Evolutionary conservation across 2,797 vertebrate genomes (phyloP), one percentile per base, ranked within the genome.

Genomic region (Rhadinocentrus ornatus): DNA sequence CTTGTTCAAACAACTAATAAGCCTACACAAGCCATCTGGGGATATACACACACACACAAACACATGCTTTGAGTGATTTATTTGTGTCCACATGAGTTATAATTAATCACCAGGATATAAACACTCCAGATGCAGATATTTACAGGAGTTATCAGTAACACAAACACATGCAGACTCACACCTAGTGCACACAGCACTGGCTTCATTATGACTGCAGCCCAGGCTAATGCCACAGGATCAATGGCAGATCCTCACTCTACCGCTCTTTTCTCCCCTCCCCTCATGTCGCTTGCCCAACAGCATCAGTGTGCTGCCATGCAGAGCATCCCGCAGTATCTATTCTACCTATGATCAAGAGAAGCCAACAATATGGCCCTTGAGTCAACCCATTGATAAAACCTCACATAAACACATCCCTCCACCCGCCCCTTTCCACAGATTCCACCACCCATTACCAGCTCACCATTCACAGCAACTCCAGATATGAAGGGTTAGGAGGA

Each of bases 221-320:
- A 64, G 56, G 82, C 84, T 88, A 88, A 91, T 89, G 82, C 83
- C 81, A 87, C 75, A 69, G 72, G 83, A 92, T 91, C 89, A 89
- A 90, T 93, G 89, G 84, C 87, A 79, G 80, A 87, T 64, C 62
- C 74, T 73, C 75, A 62, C 77, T 71, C 65, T 66, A 62, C 48
- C 71, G 59, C 61, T 6, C 50, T 41, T 52, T 65, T 34, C 64
- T 37, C 77, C 56, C 39, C 65, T 55, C 73, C 69, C n/a, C 65
- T 82, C 54, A 64, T 76, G 71, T 69, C 68, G 81, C 72, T 89
- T 83, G 90, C 83, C 88, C 84, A 89, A 72, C 83, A 86, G 87
- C 87, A 86, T 78, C 60, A 69, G 64, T 1, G 29, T 1, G 58
- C 74, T 76, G 69, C 82, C 81, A 81, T 69, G 72, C 78, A 73